Evolutionary conservation across 1,140 invertebrate genomes (phyloP).

Genomic region (Nixonia krombeini): DNA sequence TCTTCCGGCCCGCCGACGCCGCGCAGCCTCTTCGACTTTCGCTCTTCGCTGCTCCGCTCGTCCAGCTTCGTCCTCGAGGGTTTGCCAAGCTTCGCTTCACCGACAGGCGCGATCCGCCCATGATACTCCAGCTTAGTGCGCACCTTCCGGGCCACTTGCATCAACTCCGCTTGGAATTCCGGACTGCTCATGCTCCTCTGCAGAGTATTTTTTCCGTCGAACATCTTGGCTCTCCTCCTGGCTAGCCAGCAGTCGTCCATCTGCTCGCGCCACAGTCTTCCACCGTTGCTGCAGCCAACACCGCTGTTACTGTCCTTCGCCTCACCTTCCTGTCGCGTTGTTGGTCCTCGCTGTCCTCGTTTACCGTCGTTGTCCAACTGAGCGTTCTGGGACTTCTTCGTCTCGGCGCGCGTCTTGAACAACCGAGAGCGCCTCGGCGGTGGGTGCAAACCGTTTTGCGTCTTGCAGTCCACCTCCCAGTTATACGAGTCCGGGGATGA

Average conservation of each 20-base stretch:
- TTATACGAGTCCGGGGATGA: slow-evolving; percentile 55
- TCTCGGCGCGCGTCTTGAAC: slow-evolving; percentile 82
- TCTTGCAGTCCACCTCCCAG: slow-evolving; percentile 20
- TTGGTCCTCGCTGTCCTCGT: neutral
- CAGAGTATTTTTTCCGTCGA: slow-evolving; percentile 58
- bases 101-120: slow-evolving; percentile 21
- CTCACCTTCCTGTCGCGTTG: neutral
- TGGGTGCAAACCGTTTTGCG: slow-evolving; percentile 32
- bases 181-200: slow-evolving; percentile 76
- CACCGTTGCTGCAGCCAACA: neutral
- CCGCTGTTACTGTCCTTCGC: neutral
- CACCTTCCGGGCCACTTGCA: slow-evolving; percentile 77
- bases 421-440: slow-evolving; percentile 76
- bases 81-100: slow-evolving; percentile 2
- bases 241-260: slow-evolving; percentile 1
- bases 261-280: slow-evolving; percentile 13
- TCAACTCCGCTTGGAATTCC: slow-evolving; percentile 79
- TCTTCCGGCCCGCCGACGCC: slow-evolving; percentile 44
- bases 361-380: slow-evolving; percentile 49
- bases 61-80: neutral
- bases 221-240: slow-evolving; percentile 24
- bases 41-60: slow-evolving; percentile 1
- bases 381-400: slow-evolving; percentile 71
- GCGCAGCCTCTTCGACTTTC: slow-evolving; percentile 11
- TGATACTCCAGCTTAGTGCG: slow-evolving; percentile 64